A percentile compares a stretch with the other conserved stretches of the same genome.
Evolutionary conservation across 2,888 invertebrate genomes (phyloP).

Genomic region (Tuberolachnus salignus): DNA sequence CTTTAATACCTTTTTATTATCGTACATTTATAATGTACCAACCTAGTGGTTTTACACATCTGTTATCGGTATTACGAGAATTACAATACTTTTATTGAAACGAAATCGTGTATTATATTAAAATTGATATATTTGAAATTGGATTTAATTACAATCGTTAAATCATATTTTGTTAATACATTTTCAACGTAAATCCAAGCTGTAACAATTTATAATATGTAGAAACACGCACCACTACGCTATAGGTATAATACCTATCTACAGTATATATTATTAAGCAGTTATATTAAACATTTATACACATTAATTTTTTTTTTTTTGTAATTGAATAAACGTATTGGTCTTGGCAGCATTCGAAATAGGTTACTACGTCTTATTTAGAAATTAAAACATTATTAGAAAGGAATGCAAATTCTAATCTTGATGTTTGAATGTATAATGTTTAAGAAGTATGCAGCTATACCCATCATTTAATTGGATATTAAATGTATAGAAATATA

Average conservation of each 20-base stretch:
- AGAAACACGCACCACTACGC: too few species aligned
- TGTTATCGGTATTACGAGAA: background rate
- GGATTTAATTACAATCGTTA: background rate
- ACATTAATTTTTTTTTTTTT: background rate
- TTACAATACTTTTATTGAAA: constrained; percentile 1
- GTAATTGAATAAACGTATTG: background rate
- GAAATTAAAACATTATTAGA: background rate
- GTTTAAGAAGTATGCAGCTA: background rate
- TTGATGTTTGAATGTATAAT: background rate
- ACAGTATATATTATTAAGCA: too few species aligned
- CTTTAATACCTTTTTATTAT: too few species aligned
- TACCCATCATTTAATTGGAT: background rate
- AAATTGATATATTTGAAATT: constrained; percentile 8
- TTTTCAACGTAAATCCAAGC: too few species aligned
- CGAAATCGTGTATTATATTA: background rate
- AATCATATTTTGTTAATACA: too few species aligned
- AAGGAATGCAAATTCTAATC: background rate
- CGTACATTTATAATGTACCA: background rate
- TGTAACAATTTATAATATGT: too few species aligned
- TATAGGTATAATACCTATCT: too few species aligned
- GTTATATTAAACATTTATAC: too few species aligned
- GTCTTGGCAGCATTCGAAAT: background rate
- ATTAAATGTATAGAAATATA: background rate
- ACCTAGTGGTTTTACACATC: background rate
- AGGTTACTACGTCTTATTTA: background rate